Conservation (phyloP, 1,140 invertebrate genomes). For the Drosophila tani region DNA sequence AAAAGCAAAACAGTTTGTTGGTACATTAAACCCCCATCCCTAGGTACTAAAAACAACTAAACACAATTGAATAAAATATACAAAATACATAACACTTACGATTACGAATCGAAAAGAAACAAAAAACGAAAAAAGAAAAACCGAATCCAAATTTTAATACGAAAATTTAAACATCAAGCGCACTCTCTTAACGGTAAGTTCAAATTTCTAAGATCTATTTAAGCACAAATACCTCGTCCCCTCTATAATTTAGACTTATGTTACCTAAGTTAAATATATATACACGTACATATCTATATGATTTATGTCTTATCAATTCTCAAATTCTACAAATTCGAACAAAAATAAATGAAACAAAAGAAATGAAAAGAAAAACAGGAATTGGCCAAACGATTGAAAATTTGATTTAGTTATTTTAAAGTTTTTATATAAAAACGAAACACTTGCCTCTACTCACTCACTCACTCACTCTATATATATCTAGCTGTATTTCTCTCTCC, state of each 20-base stretch:
- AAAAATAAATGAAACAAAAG: slow-evolving; percentile 51
- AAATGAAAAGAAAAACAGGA: slow-evolving; percentile 69
- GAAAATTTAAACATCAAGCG: slow-evolving; percentile 65
- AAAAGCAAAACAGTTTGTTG: slow-evolving; percentile 23
- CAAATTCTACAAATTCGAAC: slow-evolving; percentile 67
- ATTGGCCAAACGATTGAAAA: slow-evolving; percentile 83
- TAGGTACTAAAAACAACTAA: slow-evolving; percentile 65
- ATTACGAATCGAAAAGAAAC: slow-evolving; percentile 19
- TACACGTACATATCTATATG: slow-evolving; percentile 62
- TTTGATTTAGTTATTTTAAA: slow-evolving; percentile 50
- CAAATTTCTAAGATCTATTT: slow-evolving; percentile 75
- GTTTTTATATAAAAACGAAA: slow-evolving; percentile 33
- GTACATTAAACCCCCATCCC: slow-evolving; percentile 33
- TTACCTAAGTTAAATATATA: slow-evolving; percentile 53
- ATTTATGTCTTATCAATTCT: slow-evolving; percentile 54
- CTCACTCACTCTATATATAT: slow-evolving; percentile 42
- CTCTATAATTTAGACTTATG: slow-evolving; percentile 51
- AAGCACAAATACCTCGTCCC: slow-evolving; percentile 48
- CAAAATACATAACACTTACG: slow-evolving; percentile 6
- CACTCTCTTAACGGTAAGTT: slow-evolving; percentile 78
- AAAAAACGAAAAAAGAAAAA: background rate
- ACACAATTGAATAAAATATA: slow-evolving; percentile 41
- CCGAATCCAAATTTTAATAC: slow-evolving; percentile 25
- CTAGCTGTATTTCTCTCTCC: slow-evolving; percentile 41
- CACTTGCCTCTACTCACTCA: slow-evolving; percentile 65